Base-by-base conservation (phyloP, 2,888 invertebrate genomes). In the Lacanobia oleracea region DNA sequence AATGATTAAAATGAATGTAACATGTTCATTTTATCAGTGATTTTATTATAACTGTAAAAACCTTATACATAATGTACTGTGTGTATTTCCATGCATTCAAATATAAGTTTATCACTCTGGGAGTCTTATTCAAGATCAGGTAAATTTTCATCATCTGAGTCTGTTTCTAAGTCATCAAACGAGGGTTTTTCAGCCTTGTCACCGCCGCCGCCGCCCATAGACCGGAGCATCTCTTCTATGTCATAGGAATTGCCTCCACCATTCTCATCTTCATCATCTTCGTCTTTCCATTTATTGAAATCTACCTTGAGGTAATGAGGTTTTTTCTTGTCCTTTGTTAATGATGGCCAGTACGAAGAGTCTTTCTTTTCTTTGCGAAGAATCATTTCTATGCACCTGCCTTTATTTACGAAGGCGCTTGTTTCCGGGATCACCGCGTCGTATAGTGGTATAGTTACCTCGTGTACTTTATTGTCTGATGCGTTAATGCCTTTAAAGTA, bases 241-340 rank as follows among this genome's bases (percentile, higher is more conserved):
- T 94, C 83, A 71, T 88, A 95, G 68, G 83, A 71, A 62, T 75
- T 73, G 57, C 91, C 91, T 69, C 93, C 95, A 72, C 90, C 92
- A 62, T 83, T 91, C 72, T 92, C 97, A 85, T 98, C 99, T 68
- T 98, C 98, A 78, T 99, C 99, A 89, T 98, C 98, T 94, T 99
- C 99, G 95, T 99, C 99, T 95, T 97, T 97, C 99, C 99, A 99
- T 96, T 99, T 99, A 92, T 98, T 98, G 93, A 99, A 99, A 92
- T 99, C 99, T 88, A 99, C 98, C 96, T 99, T 99, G 87, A 99
- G 96, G 98, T 99, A 99, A 93, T 99, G 99, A 87, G 98, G 97
- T 96, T 99, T 99, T 93, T 97, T 97, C 89, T 97, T 98, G 88
- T 98, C 98, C 92, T 98, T 98, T 72, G 98, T 98, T 86, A 99